Percentiles rank a stretch among this genome's conserved stretches.
Evolutionary conservation across 2,113 vertebrate species (phyloP).

Genomic region (Cromileptes altivelis): DNA sequence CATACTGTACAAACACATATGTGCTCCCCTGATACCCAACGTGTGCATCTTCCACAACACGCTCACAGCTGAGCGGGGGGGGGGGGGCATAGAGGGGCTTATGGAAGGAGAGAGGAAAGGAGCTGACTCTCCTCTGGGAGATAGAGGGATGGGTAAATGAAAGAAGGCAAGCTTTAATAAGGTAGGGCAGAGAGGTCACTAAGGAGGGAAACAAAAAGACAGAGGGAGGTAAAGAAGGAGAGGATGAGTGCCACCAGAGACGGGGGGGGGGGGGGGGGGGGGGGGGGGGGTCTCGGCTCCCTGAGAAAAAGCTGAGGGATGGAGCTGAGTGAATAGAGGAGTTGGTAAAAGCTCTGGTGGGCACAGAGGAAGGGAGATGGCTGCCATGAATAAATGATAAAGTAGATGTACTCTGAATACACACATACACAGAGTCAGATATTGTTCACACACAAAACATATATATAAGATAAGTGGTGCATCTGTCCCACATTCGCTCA

Average conservation of each 20-base stretch:
- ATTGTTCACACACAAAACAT: constrained; percentile 36
- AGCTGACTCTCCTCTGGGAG: constrained; percentile 17
- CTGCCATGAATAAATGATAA: constrained; percentile 73
- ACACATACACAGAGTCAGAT: constrained; percentile 11
- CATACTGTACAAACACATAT: constrained; percentile 36
- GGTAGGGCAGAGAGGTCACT: constrained; percentile 37
- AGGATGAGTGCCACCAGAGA: constrained; percentile 28
- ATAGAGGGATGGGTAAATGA: constrained; percentile 27
- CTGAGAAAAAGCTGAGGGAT: constrained; percentile 11
- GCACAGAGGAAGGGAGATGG: constrained; percentile 35
- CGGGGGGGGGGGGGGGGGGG: constrained; percentile 11
- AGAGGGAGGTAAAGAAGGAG: constrained; percentile 8
- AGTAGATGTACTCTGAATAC: constrained; percentile 15
- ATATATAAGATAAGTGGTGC: constrained; percentile 28
- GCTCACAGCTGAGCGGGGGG: background rate
- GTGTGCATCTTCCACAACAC: constrained; percentile 21
- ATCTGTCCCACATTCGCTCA: constrained; percentile 44
- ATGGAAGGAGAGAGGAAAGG: background rate
- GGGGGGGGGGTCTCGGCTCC: constrained; percentile 17
- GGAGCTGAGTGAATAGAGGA: constrained; percentile 24
- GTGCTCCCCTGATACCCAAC: constrained; percentile 12
- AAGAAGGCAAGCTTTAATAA: constrained; percentile 44
- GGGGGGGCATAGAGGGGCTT: background rate
- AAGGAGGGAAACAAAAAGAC: constrained; percentile 16
- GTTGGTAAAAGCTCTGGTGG: constrained; percentile 49